Percentiles rank a stretch among this genome's conserved stretches.
phyloP scores from a whole-genome alignment of 2,888 invertebrate genomes.

The Trissolcus japonicus region DNA sequence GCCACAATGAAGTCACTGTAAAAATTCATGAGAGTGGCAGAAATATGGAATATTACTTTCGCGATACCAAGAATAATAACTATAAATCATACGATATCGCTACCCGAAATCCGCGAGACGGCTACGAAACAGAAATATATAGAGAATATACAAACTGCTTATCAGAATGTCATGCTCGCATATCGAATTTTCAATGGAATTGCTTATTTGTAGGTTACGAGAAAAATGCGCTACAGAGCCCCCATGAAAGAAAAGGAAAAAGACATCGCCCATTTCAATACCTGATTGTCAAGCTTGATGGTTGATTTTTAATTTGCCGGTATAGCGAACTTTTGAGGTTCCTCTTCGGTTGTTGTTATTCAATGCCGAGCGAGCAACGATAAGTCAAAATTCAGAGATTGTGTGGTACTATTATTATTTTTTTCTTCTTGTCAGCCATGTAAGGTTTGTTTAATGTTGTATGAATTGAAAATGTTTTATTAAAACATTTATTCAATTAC shows the following conservation, averaged over 20 bases:
- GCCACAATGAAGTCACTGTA: slow-evolving; percentile 42
- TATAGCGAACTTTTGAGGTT: background rate
- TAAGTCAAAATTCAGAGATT: too few relatives aligned
- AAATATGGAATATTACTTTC: slow-evolving; percentile 56
- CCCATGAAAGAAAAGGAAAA: background rate
- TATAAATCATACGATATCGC: slow-evolving; percentile 46
- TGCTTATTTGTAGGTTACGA: background rate
- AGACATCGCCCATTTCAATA: background rate
- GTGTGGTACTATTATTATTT: too few relatives aligned
- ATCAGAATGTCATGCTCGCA: slow-evolving; percentile 23
- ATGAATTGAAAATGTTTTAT: too few relatives aligned
- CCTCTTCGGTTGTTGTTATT: too few relatives aligned
- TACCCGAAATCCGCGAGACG: slow-evolving; percentile 41
- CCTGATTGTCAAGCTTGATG: background rate
- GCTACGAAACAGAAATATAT: slow-evolving; percentile 43
- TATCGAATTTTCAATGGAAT: background rate
- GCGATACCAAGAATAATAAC: slow-evolving; percentile 46
- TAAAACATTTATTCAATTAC: too few relatives aligned
- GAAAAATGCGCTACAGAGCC: background rate
- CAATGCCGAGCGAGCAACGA: too few relatives aligned
- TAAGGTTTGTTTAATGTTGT: too few relatives aligned
- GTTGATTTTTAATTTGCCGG: background rate
- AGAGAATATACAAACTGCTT: slow-evolving; percentile 35
- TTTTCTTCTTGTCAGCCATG: too few relatives aligned
- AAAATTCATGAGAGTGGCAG: slow-evolving; percentile 46